Percentiles rank a stretch among this genome's conserved stretches.
Evolutionary conservation across 2,797 vertebrate genomes (phyloP).

Genomic region (Coracias cyanogaster): DNA sequence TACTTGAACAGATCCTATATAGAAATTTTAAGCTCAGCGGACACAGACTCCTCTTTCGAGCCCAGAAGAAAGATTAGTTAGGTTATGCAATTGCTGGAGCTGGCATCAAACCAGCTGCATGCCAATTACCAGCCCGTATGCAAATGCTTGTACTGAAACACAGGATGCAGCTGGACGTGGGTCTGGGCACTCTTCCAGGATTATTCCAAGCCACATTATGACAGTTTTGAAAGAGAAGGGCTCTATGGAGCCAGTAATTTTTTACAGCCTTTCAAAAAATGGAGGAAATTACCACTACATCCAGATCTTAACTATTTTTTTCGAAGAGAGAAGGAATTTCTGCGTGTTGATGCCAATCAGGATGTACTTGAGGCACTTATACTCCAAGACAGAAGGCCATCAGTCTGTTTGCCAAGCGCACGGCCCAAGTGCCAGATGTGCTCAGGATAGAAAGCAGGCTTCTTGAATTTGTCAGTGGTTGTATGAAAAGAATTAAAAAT

Average conservation of each 20-base stretch:
- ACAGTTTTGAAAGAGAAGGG: constrained; percentile 51
- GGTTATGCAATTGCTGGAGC: constrained; percentile 59
- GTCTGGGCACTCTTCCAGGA: constrained; percentile 50
- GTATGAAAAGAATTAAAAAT: neutral
- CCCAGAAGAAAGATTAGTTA: constrained; percentile 19
- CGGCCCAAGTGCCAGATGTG: constrained; percentile 53
- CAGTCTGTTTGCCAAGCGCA: neutral
- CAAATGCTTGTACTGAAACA: constrained; percentile 44
- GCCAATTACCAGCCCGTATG: constrained; percentile 32
- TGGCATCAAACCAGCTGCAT: constrained; percentile 52
- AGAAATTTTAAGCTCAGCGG: constrained; percentile 27
- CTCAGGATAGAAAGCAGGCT: constrained; percentile 9
- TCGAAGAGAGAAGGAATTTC: constrained; percentile 55
- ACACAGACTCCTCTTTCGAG: neutral
- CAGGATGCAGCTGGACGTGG: constrained; percentile 63
- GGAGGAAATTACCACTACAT: constrained; percentile 46
- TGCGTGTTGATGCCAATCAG: constrained; percentile 55
- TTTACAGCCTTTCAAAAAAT: constrained; percentile 56
- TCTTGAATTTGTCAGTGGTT: neutral
- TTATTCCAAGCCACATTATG: constrained; percentile 61
- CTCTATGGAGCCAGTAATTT: constrained; percentile 38
- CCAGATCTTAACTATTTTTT: neutral
- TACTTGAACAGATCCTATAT: constrained; percentile 21
- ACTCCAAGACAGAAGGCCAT: constrained; percentile 43
- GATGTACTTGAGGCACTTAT: constrained; percentile 44